Base-by-base conservation (phyloP, 2,797 vertebrate genomes). In the Fundulus diaphanus region DNA sequence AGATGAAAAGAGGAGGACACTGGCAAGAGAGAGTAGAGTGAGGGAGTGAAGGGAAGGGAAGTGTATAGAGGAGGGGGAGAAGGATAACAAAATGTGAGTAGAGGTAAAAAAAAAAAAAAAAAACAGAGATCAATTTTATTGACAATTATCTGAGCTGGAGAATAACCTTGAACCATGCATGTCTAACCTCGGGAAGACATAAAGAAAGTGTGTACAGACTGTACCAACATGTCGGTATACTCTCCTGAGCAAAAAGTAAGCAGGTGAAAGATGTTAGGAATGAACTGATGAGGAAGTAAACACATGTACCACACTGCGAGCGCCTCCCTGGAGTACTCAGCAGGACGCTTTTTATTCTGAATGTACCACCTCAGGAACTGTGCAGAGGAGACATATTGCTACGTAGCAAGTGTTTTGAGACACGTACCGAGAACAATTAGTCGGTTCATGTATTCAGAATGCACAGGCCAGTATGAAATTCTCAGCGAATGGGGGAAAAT, bases 1-100 rank as follows among this genome's bases (percentile, higher is more conserved):
- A 92, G 91, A 94, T 93, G 91, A 93, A 90, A 92, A 88, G 88
- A 90, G 90, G 92, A 89, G 87, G 92, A 93, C 88, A 88, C 85
- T 89, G 87, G 83, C 76, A 85, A 78, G 85, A 85, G 89, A 84
- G 80, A 90, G 81, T 75, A 68, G 78, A 83, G 82, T 82, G 86
- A 88, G 84, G 48, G 81, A 85, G 88, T 85, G 88, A 88, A 72
- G 75, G 76, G 76, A 80, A 85, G 87, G 76, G 78, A 80, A 86
- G 85, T 77, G 81, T 81, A 79, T 51, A 66, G 73, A 73, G 70
- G 73, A 79, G 74, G 72, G 44, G 75, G 61, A 70, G 66, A 74
- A 35, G 54, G 75, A 46, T 73, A 61, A 71, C 85, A 90, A 91
- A 83, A 90, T 87, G 84, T 74, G 83, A 87, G 77, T 68, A 67